These are phyloP conservation scores for Sebastiscus albofasciatus DNA, from an alignment of 2,797 vertebrate species.

Conservation along the genomic window DNA sequence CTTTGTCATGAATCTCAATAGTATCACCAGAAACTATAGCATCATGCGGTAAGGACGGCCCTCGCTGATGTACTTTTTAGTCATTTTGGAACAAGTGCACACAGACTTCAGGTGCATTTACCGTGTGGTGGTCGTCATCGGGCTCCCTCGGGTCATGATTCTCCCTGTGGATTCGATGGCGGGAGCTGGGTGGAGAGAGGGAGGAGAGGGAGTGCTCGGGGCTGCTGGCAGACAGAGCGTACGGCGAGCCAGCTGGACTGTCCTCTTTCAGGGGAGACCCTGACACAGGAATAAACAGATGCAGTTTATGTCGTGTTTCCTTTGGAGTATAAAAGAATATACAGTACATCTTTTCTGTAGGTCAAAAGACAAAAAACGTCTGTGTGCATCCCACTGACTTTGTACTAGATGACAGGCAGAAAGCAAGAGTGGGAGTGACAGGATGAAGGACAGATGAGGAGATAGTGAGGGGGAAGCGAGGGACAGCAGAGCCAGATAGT, in stretches of 20 bases:
- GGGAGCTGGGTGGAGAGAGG: slow-evolving; percentile 77
- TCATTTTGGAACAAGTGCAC: not conserved
- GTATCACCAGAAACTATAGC: not conserved
- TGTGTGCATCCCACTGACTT: not conserved
- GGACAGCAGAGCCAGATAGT: slow-evolving; percentile 10
- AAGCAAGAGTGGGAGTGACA: slow-evolving; percentile 52
- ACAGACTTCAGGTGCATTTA: slow-evolving; percentile 37
- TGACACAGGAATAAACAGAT: slow-evolving; percentile 45
- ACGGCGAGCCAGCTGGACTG: slow-evolving; percentile 77
- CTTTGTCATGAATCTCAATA: not conserved
- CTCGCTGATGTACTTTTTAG: not conserved
- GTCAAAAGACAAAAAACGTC: not conserved
- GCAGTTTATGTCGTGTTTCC: not conserved
- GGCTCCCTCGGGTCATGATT: slow-evolving; percentile 75
- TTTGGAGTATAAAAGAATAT: not conserved
- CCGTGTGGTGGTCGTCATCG: slow-evolving; percentile 75
- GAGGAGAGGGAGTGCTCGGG: slow-evolving; percentile 80
- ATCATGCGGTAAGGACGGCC: not conserved
- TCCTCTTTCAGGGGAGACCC: slow-evolving; percentile 80
- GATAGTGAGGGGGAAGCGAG: not conserved
- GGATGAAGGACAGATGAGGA: slow-evolving; percentile 58
- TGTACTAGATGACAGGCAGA: slow-evolving; percentile 30
- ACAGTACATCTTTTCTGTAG: not conserved
- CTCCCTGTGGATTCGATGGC: slow-evolving; percentile 76
- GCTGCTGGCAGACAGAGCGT: slow-evolving; percentile 79